Base-by-base conservation (phyloP, 2,113 vertebrate species). In the Dendropsophus ebraccatus region DNA sequence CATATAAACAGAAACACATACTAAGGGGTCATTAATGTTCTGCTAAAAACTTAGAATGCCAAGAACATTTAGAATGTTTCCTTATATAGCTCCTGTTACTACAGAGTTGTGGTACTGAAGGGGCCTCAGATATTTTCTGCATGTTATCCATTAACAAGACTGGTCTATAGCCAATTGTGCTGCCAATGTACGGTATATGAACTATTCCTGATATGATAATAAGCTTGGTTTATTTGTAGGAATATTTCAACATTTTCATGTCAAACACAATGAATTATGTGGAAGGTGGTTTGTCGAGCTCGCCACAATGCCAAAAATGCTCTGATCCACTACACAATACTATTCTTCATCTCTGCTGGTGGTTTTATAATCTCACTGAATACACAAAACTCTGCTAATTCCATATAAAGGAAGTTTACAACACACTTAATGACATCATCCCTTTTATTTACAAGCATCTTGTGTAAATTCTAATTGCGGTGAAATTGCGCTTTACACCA, bases 341-440 rank as follows among this genome's bases (percentile, higher is more conserved):
- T 69, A 69, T 69, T 69, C 65, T 69, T 69, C 30, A 69, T 69
- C 17, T 69, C 30, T 69, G 65, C 30, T 21, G 30, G 65, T 9
- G 65, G 30, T 30, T 69, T 69, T 16, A 35, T 2, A 35, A 37
- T 69, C 32, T 69, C 32, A 17, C 62, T 32, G 32, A 32, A 32
- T 32, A 16, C 28, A 67, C 41, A 41, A 30, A 45, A 47, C 28
- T 78, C 11, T 50, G 17, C 4, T 32, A 79, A 23, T 79, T 79
- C 76, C 76, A 79, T 41, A 28, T 60, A 79, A 76, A 79, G 76
- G 76, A 79, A n/a, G 76, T 60, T 12, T 52, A 37, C 23, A 58
- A n/a, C 19, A 41, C 35, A 14, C 45, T 1, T 75, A 75, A 41
- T 75, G 19, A 75, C 72, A 28, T 75, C 23, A 75, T 49, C 7